Evolutionary conservation across 2,888 invertebrate species (phyloP).

Genomic region (Drosophila mimica): DNA sequence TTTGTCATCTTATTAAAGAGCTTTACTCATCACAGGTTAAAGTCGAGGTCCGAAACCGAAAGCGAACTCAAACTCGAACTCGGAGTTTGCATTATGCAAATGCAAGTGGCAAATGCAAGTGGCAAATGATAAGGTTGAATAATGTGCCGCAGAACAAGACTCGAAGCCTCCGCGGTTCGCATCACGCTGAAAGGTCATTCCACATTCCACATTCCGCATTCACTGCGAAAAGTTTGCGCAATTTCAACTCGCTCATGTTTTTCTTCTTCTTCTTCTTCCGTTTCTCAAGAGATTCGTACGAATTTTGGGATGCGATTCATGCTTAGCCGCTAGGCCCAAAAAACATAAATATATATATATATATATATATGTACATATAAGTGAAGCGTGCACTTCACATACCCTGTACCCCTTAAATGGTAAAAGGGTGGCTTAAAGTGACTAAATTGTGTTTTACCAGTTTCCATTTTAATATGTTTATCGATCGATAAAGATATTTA

Average conservation of each 20-base stretch:
- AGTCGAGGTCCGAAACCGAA: constrained; percentile 6
- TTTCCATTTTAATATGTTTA: not conserved
- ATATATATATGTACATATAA: not conserved
- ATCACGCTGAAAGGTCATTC: constrained; percentile 37
- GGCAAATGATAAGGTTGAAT: constrained; percentile 25
- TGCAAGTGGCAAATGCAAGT: constrained; percentile 6
- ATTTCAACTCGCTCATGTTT: constrained; percentile 8
- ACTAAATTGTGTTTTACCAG: not conserved
- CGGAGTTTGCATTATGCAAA: constrained; percentile 31
- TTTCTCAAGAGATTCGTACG: constrained; percentile 35
- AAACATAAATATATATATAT: not conserved
- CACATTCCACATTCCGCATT: constrained; percentile 51
- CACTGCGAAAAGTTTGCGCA: constrained; percentile 38
- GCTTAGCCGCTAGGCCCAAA: constrained; percentile 6
- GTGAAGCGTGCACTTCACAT: not conserved
- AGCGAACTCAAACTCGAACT: constrained; percentile 5
- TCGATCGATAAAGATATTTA: not conserved
- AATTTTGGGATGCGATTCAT: constrained; percentile 27
- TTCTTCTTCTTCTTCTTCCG: constrained; percentile 8
- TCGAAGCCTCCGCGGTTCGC: not conserved
- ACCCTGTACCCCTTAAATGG: constrained; percentile 13
- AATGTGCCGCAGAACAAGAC: constrained; percentile 8
- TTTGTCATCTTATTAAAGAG: constrained; percentile 46
- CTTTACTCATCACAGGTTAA: constrained; percentile 42
- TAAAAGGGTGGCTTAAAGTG: not conserved